phyloP scores from a whole-genome alignment of 2,113 vertebrate species.

The Tychaedon coryphoeus region DNA sequence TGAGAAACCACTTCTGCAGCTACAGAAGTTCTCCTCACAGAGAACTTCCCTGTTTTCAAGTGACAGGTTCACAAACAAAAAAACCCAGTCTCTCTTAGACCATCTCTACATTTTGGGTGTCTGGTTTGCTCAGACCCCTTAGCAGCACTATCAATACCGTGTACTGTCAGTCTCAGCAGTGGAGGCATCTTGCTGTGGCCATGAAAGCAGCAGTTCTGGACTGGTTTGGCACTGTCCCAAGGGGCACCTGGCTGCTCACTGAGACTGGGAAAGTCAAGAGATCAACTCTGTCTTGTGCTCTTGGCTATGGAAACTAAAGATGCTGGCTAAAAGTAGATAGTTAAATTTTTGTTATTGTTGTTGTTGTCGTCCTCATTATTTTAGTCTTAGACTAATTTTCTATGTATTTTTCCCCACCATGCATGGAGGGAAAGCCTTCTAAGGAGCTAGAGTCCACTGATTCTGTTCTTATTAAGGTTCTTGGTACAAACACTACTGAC shows the following conservation, averaged over 20 bases:
- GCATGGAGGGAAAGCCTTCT: not conserved
- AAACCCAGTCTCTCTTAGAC: not conserved
- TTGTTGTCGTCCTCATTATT: not conserved
- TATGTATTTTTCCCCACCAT: fast-evolving
- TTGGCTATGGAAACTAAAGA: not conserved
- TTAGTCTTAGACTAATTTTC: not conserved
- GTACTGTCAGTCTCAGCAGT: not conserved
- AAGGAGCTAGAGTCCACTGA: not conserved
- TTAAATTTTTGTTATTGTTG: not conserved
- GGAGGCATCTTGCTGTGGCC: not conserved
- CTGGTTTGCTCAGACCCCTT: not conserved
- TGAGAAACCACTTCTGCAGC: not conserved
- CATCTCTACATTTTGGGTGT: not conserved
- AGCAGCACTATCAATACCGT: not conserved
- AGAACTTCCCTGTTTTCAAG: not conserved
- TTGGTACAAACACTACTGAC: not conserved
- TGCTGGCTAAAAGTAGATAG: not conserved
- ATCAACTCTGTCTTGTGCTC: not conserved
- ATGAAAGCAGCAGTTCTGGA: not conserved
- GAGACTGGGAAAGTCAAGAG: not conserved
- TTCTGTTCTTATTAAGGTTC: not conserved
- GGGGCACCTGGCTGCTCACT: not conserved
- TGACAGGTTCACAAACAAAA: not conserved
- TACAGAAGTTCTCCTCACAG: not conserved
- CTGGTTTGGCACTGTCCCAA: not conserved